Base-by-base conservation (phyloP, 2,888 invertebrate species). In the Phorcus lineatus region DNA sequence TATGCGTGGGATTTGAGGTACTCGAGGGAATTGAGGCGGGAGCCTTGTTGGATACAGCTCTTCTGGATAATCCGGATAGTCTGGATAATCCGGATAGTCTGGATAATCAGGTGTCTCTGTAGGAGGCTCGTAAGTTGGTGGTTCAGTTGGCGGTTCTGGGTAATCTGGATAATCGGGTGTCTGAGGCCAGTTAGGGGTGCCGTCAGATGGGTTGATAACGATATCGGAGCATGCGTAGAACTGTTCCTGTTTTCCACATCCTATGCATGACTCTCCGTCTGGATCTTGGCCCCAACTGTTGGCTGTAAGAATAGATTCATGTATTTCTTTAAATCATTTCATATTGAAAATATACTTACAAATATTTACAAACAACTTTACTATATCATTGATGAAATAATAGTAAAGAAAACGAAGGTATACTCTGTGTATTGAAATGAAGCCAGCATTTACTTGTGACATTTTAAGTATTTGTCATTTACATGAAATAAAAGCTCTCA, bases 161-260 rank as follows among this genome's bases (percentile, higher is more conserved):
- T 28, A 19, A 28, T 53, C 54, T 13, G 76, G 53, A 55, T 54
- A 76, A 13, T 16, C 7, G 1, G 76, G 76, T 31, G 24, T 31
- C 31, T 76, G 28, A 6, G 76, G 76, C 31, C 54, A 55, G 13
- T 13, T 22, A 13, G 22, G 24, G 9, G 24, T 36, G 13, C 54
- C 53, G 17, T 55, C 55, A 17, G 22, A 17, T 0, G 83, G 67
- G 11, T 76, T 78, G 57, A 86, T 84, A 40, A 83, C 47, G 52
- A 87, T 67, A 76, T 86, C 86, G 1, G 87, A 78, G 76, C 86
- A 86, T 22, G 86, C 86, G 79, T 81, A 85, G 77, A 86, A 87
- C 80, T 86, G 84, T 54, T 87, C 87, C 75, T 87, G 87, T 22
- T 80, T 52, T 0, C 87, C 87, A 54, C 87, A 86, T 9, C 86